Evolutionary conservation across 2,113 vertebrate species (phyloP), one percentile per base, ranked within the genome.

Genomic region (Trogon surrucura): DNA sequence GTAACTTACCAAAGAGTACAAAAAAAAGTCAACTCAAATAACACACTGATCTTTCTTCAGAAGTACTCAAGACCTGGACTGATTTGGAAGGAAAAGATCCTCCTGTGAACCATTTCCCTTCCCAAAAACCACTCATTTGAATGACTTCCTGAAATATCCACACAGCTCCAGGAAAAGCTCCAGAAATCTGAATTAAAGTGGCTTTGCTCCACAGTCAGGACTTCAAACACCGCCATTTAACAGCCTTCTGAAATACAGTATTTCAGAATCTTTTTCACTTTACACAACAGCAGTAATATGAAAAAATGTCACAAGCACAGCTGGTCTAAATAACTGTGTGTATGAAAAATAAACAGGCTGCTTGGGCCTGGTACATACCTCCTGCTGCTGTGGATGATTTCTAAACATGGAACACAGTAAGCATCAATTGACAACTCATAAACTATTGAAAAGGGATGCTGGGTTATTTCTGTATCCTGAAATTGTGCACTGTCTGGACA

Each of bases 351-450:
- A 92, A 91, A 79, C 86, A 85, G 70, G 57, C 50, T 89, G 71
- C 80, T 44, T 61, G 85, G 67, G 78, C 53, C 41, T 86, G n/a
- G 54, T 53, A 54, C 78, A 21, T 62, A 51, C 47, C 80, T 93
- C 91, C 94, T 89, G 89, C 93, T 95, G 94, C 70, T 94, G 66
- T 26, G 65, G 73, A 56, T 69, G 66, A 45, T 82, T 91, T 91
- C 87, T 89, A 77, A 91, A 84, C 79, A 92, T 66, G 65, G 83
- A 80, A 45, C 80, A 61, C 74, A 91, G 57, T 53, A 30, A 95
- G 81, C 81, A 85, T 61, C 84, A 75, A 58, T 81, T 85, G 94
- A 65, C 91, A 89, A 69, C 89, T 85, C 84, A 73, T 77, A 66
- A 95, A 91, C 73, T 58, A 41, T 85, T 91, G 86, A 72, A 66